Evolutionary conservation across 1,140 invertebrate genomes (phyloP).

Genomic region (Drosophila neocordata): DNA sequence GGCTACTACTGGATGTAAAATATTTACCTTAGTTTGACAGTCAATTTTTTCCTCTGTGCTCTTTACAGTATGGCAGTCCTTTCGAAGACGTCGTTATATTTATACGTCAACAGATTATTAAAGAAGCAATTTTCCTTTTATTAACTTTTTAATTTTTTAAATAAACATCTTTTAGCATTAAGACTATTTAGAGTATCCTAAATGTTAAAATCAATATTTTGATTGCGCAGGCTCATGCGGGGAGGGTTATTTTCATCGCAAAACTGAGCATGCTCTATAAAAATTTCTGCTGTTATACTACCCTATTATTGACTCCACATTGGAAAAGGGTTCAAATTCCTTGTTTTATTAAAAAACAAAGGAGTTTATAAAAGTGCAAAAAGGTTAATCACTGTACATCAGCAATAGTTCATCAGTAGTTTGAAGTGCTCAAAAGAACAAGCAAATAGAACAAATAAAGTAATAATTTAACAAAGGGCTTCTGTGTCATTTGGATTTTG

Average conservation of each 20-base stretch:
- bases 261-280: slow-evolving; percentile 47
- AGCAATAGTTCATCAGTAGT: too few species aligned
- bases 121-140: slow-evolving; percentile 16
- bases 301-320: too few species aligned
- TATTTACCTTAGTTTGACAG: not conserved
- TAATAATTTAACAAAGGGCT: too few species aligned
- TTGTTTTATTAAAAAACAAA: too few species aligned
- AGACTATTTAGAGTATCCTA: slow-evolving; percentile 37
- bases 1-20: not conserved
- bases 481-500: too few species aligned
- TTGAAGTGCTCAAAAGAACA: too few species aligned
- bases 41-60: not conserved
- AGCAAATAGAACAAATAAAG: too few species aligned
- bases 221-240: slow-evolving; percentile 38
- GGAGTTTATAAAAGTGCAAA: too few species aligned
- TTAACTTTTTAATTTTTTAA: slow-evolving; percentile 35
- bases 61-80: not conserved
- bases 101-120: not conserved
- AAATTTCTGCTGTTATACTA: too few species aligned
- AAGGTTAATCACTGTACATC: too few species aligned
- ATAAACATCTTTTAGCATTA: slow-evolving; percentile 42
- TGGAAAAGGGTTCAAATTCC: too few species aligned
- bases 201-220: slow-evolving; percentile 52
- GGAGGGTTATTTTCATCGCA: slow-evolving; percentile 26
- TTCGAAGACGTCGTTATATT: not conserved